These are phyloP conservation scores for Lepidonotus clava DNA, from an alignment of 2,888 invertebrate species.

Conservation along the genomic window DNA sequence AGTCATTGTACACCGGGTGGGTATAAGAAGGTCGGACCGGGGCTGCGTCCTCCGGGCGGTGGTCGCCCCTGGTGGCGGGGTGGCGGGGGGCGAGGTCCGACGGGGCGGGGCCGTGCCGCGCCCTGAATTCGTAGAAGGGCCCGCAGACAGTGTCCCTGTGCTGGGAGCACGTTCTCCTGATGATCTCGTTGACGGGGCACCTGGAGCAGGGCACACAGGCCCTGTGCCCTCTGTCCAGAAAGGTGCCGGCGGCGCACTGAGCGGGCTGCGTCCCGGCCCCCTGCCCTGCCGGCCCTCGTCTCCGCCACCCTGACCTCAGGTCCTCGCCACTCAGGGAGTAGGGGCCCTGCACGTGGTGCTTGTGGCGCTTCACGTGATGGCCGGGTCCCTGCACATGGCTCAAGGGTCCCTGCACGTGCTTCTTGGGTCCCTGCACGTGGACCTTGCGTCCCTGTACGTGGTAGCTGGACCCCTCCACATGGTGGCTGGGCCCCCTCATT, in stretches of 20 bases:
- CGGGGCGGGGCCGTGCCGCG: not conserved
- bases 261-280: not conserved
- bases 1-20: too few relatives aligned
- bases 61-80: not conserved
- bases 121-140: conserved; percentile 65
- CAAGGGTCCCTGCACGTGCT: not conserved
- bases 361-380: too few relatives aligned
- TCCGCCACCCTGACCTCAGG: not conserved
- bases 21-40: too few relatives aligned
- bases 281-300: not conserved
- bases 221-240: not conserved
- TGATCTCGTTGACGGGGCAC: conserved; percentile 65
- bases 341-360: not conserved
- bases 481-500: too few relatives aligned
- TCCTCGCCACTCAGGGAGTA: not conserved
- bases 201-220: conserved; percentile 59
- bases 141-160: conserved; percentile 65
- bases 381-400: too few relatives aligned
- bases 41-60: not conserved
- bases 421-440: too few relatives aligned
- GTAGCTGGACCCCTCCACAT: too few relatives aligned
- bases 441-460: too few relatives aligned
- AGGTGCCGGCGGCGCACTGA: not conserved
- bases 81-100: too few relatives aligned
- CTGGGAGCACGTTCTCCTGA: conserved; percentile 63